Evolutionary conservation across 2,113 vertebrate genomes (phyloP), one percentile per base, ranked within the genome.

Genomic region (Passerina amoena): DNA sequence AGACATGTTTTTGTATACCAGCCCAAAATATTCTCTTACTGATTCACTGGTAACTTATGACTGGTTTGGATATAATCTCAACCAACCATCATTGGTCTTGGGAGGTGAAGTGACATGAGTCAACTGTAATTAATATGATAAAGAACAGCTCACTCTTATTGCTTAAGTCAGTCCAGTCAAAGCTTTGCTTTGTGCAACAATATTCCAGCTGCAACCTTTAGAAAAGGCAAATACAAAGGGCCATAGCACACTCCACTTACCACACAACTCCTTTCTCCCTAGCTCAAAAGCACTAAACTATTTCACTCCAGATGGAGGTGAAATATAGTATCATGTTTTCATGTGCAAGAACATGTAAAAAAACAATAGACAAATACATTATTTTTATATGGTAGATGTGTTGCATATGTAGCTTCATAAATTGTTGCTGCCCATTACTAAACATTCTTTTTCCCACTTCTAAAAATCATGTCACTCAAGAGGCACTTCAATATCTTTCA

Each of bases 1-100:
- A 76, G 86, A 86, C 51, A 77, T 93, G 70, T 93, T 92, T 97
- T 92, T 88, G 44, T 79, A 68, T 71, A 88, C 48, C 24, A 59
- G 92, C 82, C 86, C 82, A 57, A 69, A 96, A 94, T 66, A 61
- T 66, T 92, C 90, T 72, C 60, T 56, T 72, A 57, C 94, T 87
- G 96, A 97, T 79, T 88, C 95, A 48, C 3, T 27, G 57, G 83
- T 92, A 96, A 94, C 30, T 96, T 95, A 90, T 50, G 28, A 77
- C 63, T 5, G 20, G 69, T 88, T 94, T 96, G 97, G 96, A 92
- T 48, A 76, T 17, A 84, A 77, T 84, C 57, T 84, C 33, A 87
- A 68, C 81, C 80, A 85, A 57, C 73, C 80, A 79, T 30, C 65
- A 17, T 70, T 68, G 80, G 93, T 65, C 93, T 79, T 21, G 48